Evolutionary conservation across 1,140 invertebrate species (phyloP).

Genomic region (Zaprionus ghesquierei): DNA sequence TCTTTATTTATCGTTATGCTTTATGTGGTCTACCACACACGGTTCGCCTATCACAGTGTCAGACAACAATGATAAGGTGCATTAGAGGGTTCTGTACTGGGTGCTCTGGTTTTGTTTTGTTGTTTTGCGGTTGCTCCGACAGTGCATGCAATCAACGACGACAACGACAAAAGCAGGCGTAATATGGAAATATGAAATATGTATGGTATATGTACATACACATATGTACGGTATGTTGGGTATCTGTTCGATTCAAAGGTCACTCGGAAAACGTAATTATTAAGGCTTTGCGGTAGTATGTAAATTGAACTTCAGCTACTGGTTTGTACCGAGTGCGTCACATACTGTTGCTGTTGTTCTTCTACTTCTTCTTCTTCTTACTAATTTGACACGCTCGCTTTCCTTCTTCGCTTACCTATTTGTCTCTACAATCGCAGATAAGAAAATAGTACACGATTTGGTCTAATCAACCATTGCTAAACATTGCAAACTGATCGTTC

Average conservation of each 20-base stretch:
- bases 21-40: background rate
- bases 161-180: background rate
- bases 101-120: conserved; percentile 1
- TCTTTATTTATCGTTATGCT: background rate
- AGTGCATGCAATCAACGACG: background rate
- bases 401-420: background rate
- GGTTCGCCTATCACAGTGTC: conserved; percentile 2
- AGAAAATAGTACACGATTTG: background rate
- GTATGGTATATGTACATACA: background rate
- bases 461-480: conserved; percentile 20
- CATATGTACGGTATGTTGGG: background rate
- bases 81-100: conserved; percentile 4
- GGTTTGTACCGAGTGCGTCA: background rate
- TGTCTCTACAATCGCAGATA: conserved; percentile 19
- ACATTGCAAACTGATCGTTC: conserved; percentile 7
- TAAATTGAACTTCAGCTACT: background rate
- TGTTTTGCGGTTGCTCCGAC: conserved; percentile 2
- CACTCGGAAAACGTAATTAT: background rate
- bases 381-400: background rate
- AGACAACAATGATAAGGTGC: conserved; percentile 16
- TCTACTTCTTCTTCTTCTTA: too few species aligned
- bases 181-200: background rate
- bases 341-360: background rate
- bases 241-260: background rate
- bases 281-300: background rate